Conservation (phyloP, 2,888 invertebrate genomes). For the Lepas anatifera region DNA sequence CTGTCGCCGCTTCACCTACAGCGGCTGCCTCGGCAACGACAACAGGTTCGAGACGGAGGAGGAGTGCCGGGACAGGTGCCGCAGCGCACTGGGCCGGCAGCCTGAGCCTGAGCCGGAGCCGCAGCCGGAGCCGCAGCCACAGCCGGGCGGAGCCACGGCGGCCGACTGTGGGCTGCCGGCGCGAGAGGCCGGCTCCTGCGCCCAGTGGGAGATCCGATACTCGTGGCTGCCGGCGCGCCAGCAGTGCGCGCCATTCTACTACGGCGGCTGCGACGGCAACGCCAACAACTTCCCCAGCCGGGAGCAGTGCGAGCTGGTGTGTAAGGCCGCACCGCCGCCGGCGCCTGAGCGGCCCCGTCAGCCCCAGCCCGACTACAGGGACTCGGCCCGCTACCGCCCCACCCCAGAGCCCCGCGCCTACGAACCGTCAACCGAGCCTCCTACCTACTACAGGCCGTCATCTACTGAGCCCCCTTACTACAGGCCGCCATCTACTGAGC, state of each 20-base stretch:
- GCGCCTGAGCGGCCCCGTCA: not conserved
- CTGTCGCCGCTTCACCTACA: conserved; percentile 13
- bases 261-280: conserved; percentile 17
- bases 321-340: not conserved
- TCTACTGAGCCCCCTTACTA: not conserved
- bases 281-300: conserved; percentile 5
- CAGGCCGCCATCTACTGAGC: too few species aligned
- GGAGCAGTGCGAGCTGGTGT: conserved; percentile 2
- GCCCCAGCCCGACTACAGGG: too few species aligned
- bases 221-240: conserved; percentile 1
- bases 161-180: not conserved
- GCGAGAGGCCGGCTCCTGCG: not conserved
- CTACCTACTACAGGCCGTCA: not conserved
- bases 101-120: not conserved
- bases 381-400: not conserved
- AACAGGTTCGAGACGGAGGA: conserved; percentile 13
- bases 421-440: not conserved
- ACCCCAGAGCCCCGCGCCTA: not conserved
- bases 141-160: not conserved
- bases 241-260: conserved; percentile 17
- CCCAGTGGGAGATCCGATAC: not conserved
- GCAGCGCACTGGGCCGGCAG: not conserved
- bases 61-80: conserved; percentile 11
- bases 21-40: conserved; percentile 17
- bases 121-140: not conserved